These are phyloP conservation scores for Drosophila kepulauana DNA, from an alignment of 1,140 invertebrate genomes.

Conservation along the genomic window DNA sequence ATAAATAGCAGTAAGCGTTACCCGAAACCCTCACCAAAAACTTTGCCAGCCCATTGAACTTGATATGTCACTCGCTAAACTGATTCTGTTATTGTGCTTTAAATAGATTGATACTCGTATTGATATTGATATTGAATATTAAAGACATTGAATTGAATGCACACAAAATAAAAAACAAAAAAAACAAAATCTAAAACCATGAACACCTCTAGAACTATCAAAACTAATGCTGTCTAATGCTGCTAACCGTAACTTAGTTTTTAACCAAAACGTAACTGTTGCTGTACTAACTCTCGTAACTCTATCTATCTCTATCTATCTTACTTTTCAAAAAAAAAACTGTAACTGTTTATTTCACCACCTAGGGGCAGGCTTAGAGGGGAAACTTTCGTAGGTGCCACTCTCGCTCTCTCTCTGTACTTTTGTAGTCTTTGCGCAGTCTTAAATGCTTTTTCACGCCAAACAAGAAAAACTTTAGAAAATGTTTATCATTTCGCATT, in stretches of 20 bases:
- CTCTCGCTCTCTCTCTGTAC: background rate
- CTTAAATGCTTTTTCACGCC: slow-evolving; percentile 18
- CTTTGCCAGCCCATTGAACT: slow-evolving; percentile 36
- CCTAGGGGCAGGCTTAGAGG: slow-evolving; percentile 25
- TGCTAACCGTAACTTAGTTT: slow-evolving; percentile 28
- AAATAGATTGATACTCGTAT: slow-evolving; percentile 50
- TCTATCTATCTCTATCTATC: slow-evolving; percentile 22
- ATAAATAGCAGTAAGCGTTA: slow-evolving; percentile 44
- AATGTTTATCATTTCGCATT: slow-evolving; percentile 23
- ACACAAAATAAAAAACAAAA: slow-evolving; percentile 7
- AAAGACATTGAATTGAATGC: slow-evolving; percentile 37
- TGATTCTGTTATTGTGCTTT: slow-evolving; percentile 67
- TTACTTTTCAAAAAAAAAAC: no score
- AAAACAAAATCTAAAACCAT: background rate
- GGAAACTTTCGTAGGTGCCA: slow-evolving; percentile 10
- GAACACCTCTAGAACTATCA: slow-evolving; percentile 37
- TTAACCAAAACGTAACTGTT: slow-evolving; percentile 21
- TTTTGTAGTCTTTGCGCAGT: slow-evolving; percentile 22
- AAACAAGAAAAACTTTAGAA: background rate
- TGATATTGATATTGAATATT: slow-evolving; percentile 27
- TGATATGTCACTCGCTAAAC: slow-evolving; percentile 44
- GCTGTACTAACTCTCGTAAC: slow-evolving; percentile 17
- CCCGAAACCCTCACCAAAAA: slow-evolving; percentile 29
- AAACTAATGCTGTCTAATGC: slow-evolving; percentile 32
- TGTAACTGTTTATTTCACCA: slow-evolving; percentile 9